Evolutionary conservation across 1,140 invertebrate species (phyloP), one percentile per base, ranked within the genome.

Genomic region (Meloidogyne exigua): DNA sequence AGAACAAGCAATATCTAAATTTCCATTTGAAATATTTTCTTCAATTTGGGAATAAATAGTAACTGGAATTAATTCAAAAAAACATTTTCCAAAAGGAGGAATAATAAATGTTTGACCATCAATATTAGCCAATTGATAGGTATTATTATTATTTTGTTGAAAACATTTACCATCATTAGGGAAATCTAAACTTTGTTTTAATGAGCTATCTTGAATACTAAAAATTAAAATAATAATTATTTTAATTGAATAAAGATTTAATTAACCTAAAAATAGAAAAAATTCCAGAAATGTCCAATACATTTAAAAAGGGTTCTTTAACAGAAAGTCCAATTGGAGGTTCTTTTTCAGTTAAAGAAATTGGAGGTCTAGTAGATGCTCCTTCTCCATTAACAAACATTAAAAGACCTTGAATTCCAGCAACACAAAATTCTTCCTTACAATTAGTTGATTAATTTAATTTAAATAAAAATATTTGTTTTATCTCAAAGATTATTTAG

Each of bases 321-420:
- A 73, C n/a, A 25, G 25, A n/a, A 23, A 73, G 72, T 26, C 72
- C 72, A 23, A 64, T 73, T 10, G 49, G 72, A 65, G 18, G 62
- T 32, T 42, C 15, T 25, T 65, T 21, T 26, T 4, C 49, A 32
- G 25, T 1, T 32, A 73, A 36, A 15, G 72, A 73, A 57, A 73
- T 57, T 28, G 72, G 72, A 62, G 72, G 57, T 10, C 72, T 62
- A 21, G 42, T 32, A 4, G 72, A 73, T 23, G 65, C 72, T n/a
- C 72, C 72, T 21, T 73, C 28, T 32, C 42, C 57, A 64, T 73
- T 73, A 26, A 65, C 72, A 65, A 73, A 73, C 28, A 73, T 65
- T 25, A 73, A 25, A 62, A 73, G 57, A 10, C 36, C 18, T 23
- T 73, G 72, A 62, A 73, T 65, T 25, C 72, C 72, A 36, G 23